phyloP scores from a whole-genome alignment of 92 coral and sea anemone genomes.

The Parazoanthus swiftii region DNA sequence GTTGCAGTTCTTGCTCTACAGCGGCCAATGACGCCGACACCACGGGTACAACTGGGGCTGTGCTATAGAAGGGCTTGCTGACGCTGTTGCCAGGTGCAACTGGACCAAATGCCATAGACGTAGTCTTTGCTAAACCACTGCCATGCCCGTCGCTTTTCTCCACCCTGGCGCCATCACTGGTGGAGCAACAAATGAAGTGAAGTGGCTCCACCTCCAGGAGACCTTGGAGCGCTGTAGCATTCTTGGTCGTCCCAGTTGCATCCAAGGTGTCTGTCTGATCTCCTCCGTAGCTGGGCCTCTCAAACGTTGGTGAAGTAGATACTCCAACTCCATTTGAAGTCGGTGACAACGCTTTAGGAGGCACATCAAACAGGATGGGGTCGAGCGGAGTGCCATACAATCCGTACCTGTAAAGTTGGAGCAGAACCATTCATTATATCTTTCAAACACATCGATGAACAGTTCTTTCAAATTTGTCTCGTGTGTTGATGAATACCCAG shows the following conservation, averaged over 20 bases:
- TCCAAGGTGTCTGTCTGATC: slow-evolving; percentile 55
- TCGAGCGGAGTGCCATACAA: slow-evolving; percentile 94
- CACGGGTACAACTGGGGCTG: slow-evolving; percentile 63
- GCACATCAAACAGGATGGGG: slow-evolving; percentile 87
- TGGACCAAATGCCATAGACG: slow-evolving; percentile 6
- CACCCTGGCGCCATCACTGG: slow-evolving; percentile 95
- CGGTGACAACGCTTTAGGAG: slow-evolving; percentile 52
- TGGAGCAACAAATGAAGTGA: slow-evolving; percentile 88
- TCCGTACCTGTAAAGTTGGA: slow-evolving; percentile 62
- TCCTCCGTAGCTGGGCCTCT: slow-evolving; percentile 32
- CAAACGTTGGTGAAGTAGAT: slow-evolving; percentile 16
- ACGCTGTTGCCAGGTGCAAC: slow-evolving; percentile 20
- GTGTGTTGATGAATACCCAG: too few species aligned
- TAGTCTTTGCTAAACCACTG: slow-evolving; percentile 16
- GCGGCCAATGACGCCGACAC: slow-evolving; percentile 72
- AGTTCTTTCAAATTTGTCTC: too few species aligned
- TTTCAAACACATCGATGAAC: too few species aligned
- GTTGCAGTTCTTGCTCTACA: slow-evolving; percentile 71
- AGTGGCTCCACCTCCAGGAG: slow-evolving; percentile 93
- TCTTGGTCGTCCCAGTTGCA: slow-evolving; percentile 25
- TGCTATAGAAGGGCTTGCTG: slow-evolving; percentile 39
- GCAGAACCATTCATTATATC: background rate
- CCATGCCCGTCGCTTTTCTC: slow-evolving; percentile 53
- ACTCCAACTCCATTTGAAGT: slow-evolving; percentile 44
- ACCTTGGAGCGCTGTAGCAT: slow-evolving; percentile 69